Evolutionary conservation across 2,113 vertebrate species (phyloP).

Genomic region (Malurus melanocephalus): DNA sequence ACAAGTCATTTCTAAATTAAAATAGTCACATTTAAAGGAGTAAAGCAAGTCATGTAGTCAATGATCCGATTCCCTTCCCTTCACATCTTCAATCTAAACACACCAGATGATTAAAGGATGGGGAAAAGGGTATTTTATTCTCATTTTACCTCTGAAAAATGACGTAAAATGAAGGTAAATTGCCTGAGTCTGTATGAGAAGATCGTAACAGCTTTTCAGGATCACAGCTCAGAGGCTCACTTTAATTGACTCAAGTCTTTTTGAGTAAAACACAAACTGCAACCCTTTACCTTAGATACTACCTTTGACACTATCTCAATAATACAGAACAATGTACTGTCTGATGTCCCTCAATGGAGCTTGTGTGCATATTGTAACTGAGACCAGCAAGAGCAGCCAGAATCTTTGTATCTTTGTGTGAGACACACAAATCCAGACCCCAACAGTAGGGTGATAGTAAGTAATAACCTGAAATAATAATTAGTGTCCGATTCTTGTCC

Average conservation of each 20-base stretch:
- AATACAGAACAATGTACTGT: not conserved
- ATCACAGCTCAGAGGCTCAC: not conserved
- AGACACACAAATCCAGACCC: not conserved
- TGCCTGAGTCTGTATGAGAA: not conserved
- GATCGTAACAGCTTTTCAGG: not conserved
- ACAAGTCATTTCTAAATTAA: not conserved
- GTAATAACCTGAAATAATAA: not conserved
- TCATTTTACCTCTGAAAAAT: not conserved
- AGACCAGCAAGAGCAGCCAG: not conserved
- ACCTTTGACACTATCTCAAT: not conserved
- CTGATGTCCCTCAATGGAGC: not conserved
- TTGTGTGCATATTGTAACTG: not conserved
- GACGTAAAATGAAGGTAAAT: not conserved
- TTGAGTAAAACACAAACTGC: not conserved
- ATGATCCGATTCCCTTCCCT: not conserved
- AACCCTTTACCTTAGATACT: not conserved
- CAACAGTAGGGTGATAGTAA: not conserved
- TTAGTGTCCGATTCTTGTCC: not conserved
- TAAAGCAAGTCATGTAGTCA: not conserved
- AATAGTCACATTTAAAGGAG: not conserved
- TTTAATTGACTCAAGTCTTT: not conserved
- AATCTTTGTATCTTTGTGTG: not conserved
- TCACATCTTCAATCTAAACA: not conserved
- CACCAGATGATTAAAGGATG: not conserved
- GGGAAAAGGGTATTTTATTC: not conserved